A percentile compares a stretch with the other conserved stretches of the same genome.
phyloP scores from a whole-genome alignment of 2,888 invertebrate genomes.

The Drosophila neonasuta region DNA sequence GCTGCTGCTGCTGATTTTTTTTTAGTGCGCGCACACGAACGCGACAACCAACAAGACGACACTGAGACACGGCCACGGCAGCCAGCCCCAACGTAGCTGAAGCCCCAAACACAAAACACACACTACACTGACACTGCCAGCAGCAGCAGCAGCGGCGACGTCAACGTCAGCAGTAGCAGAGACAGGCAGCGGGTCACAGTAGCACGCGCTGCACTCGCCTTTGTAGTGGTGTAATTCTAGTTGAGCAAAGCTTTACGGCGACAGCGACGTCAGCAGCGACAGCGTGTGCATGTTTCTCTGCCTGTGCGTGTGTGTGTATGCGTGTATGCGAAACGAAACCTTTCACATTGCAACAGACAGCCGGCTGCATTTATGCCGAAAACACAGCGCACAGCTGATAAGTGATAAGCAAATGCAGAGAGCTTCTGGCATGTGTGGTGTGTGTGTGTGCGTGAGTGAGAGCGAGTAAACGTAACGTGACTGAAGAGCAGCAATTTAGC shows the following conservation, averaged over 20 bases:
- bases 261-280: conserved; percentile 33
- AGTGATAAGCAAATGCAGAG: conserved; percentile 59
- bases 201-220: conserved; percentile 44
- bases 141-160: conserved; percentile 20
- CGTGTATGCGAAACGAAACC: conserved; percentile 33
- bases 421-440: not conserved
- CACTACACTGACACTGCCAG: conserved; percentile 49
- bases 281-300: not conserved
- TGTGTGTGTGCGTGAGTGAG: conserved; percentile 6
- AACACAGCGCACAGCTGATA: conserved; percentile 68
- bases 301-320: not conserved
- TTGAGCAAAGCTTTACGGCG: conserved; percentile 67
- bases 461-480: conserved; percentile 6
- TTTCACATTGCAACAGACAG: conserved; percentile 44
- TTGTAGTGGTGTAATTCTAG: conserved; percentile 38
- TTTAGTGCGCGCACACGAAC: conserved; percentile 76
- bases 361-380: conserved; percentile 66
- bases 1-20: conserved; percentile 45
- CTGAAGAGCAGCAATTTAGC: conserved; percentile 27
- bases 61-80: conserved; percentile 73
- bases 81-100: conserved; percentile 47
- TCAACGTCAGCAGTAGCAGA: conserved; percentile 27
- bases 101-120: conserved; percentile 59
- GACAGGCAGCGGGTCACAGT: conserved; percentile 44
- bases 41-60: conserved; percentile 82